phyloP scores from a whole-genome alignment of 2,888 invertebrate genomes.

The Melanchra persicariae region DNA sequence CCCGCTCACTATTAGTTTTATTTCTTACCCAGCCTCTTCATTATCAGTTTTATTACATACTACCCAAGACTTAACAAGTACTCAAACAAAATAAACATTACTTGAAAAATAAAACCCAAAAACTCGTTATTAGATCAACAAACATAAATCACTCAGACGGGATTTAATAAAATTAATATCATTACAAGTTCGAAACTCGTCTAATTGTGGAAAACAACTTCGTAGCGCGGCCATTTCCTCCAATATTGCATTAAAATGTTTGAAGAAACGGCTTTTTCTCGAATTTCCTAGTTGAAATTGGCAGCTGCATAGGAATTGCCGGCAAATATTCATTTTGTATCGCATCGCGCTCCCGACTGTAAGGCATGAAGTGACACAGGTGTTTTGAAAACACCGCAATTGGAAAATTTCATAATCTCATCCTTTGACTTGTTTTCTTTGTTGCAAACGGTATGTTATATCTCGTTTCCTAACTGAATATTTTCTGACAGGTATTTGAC shows the following conservation, averaged over 20 bases:
- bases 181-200: conserved; percentile 27
- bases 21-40: too few relatives aligned
- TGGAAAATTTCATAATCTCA: conserved; percentile 68
- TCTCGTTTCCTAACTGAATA: background rate
- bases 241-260: conserved; percentile 32
- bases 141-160: conserved; percentile 27
- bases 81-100: background rate
- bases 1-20: too few relatives aligned
- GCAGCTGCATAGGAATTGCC: conserved; percentile 72
- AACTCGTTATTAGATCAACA: conserved; percentile 12
- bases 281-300: conserved; percentile 48
- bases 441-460: background rate
- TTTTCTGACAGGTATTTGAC: background rate
- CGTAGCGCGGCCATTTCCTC: conserved; percentile 13
- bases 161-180: conserved; percentile 25
- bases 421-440: conserved; percentile 47
- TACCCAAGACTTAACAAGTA: background rate
- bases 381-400: conserved; percentile 66
- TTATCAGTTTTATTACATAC: background rate
- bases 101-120: conserved; percentile 12
- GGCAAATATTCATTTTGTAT: conserved; percentile 72
- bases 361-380: conserved; percentile 64
- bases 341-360: conserved; percentile 50
- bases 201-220: conserved; percentile 25
- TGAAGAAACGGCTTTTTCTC: conserved; percentile 29